A percentile compares a stretch with the other conserved stretches of the same genome.
These are phyloP conservation scores for Orgyia antiqua DNA, from an alignment of 2,888 invertebrate genomes.

Conservation along the genomic window DNA sequence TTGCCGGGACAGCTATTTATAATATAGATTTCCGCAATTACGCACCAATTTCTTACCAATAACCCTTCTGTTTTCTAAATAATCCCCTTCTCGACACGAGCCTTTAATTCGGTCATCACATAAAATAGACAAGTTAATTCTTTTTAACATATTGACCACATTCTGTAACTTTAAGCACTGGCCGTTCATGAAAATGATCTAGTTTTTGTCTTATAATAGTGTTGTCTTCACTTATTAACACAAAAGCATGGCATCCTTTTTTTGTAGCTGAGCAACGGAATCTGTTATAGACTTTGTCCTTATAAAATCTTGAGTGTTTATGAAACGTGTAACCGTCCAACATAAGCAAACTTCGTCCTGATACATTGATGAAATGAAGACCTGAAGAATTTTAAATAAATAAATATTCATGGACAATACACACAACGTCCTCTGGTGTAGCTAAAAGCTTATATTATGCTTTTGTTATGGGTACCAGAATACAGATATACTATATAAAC, in stretches of 20 bases:
- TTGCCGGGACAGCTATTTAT: too few species aligned
- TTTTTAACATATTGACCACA: constrained; percentile 12
- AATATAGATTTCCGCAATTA: too few species aligned
- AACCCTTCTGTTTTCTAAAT: too few species aligned
- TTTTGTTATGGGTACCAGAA: too few species aligned
- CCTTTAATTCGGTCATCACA: too few species aligned
- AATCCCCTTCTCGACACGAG: too few species aligned
- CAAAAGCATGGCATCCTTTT: constrained; percentile 14
- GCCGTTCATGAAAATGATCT: constrained; percentile 11
- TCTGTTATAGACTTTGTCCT: constrained; percentile 4
- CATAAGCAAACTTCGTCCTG: constrained; percentile 8
- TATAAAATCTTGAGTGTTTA: constrained; percentile 6
- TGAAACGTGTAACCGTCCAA: constrained; percentile 20
- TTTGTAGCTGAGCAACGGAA: constrained; percentile 19
- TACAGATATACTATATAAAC: too few species aligned
- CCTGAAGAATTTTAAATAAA: background rate
- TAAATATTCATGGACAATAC: too few species aligned
- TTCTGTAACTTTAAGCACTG: constrained; percentile 5
- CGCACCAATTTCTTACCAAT: too few species aligned
- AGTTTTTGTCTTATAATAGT: constrained; percentile 8
- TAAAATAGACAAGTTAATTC: too few species aligned
- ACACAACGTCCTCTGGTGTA: too few species aligned
- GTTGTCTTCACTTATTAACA: constrained; percentile 12
- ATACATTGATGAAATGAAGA: constrained; percentile 5
- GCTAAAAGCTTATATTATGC: too few species aligned